phyloP scores from a whole-genome alignment of 2,888 invertebrate genomes.

The Apodemia mormo region DNA sequence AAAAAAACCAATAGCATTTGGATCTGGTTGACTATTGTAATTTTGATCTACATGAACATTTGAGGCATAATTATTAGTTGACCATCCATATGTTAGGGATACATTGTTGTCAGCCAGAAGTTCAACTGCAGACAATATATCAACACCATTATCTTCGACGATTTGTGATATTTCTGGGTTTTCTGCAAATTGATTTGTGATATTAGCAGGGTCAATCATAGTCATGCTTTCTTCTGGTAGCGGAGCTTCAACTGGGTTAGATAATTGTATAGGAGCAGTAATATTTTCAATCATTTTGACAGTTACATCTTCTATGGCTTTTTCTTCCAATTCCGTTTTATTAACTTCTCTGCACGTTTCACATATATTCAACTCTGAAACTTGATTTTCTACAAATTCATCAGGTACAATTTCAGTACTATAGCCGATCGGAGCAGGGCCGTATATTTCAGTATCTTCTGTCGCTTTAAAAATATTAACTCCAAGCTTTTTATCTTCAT shows the following conservation, averaged over 20 bases:
- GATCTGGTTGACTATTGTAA: neutral
- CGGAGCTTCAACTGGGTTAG: constrained; percentile 61
- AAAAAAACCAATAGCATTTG: constrained; percentile 8
- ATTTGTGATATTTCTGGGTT: constrained; percentile 44
- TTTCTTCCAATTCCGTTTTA: constrained; percentile 48
- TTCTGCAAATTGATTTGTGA: constrained; percentile 49
- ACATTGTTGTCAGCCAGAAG: constrained; percentile 47
- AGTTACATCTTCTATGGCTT: constrained; percentile 57
- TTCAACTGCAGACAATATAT: constrained; percentile 59
- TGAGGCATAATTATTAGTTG: constrained; percentile 23
- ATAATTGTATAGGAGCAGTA: constrained; percentile 65
- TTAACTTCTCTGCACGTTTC: constrained; percentile 66
- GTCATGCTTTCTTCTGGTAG: constrained; percentile 45
- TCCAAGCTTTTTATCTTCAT: neutral
- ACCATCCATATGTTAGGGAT: constrained; percentile 53
- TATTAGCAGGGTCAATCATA: constrained; percentile 40
- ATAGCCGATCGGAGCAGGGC: neutral
- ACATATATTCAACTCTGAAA: constrained; percentile 60
- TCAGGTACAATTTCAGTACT: constrained; percentile 23
- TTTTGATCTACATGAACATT: neutral
- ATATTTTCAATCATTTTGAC: constrained; percentile 68
- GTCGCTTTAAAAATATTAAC: neutral
- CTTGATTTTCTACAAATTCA: constrained; percentile 36
- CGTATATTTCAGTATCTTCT: constrained; percentile 8
- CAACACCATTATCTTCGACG: constrained; percentile 63